Percentiles rank a stretch among this genome's conserved stretches.
Evolutionary conservation across 2,113 vertebrate genomes (phyloP).

Genomic region (Struthidea cinerea): DNA sequence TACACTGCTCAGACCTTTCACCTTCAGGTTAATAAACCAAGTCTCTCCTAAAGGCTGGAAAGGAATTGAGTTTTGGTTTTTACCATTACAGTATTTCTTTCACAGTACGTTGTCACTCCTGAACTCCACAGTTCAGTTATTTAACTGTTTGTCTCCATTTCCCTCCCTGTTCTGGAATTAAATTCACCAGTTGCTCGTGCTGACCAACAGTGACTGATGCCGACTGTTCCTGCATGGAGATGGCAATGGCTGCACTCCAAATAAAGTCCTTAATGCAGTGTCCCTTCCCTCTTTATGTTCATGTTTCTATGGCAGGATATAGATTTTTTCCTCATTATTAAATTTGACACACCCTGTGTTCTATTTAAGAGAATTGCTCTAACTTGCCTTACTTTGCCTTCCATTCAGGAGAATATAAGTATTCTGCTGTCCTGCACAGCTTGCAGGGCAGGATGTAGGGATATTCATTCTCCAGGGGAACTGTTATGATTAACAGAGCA

Average conservation of each 20-base stretch:
- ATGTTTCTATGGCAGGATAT: neutral
- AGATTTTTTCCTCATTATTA: neutral
- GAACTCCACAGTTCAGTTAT: neutral
- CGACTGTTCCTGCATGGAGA: rapidly evolving
- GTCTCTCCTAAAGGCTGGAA: neutral
- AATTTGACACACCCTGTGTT: neutral
- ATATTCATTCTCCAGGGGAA: neutral
- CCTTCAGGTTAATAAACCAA: neutral
- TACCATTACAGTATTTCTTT: neutral
- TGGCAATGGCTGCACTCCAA: neutral
- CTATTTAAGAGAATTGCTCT: neutral
- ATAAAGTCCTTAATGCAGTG: neutral
- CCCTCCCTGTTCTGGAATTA: neutral
- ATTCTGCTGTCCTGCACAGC: neutral
- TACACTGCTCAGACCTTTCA: neutral
- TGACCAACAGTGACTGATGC: rapidly evolving
- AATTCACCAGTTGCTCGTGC: neutral
- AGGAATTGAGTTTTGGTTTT: neutral
- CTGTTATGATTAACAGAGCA: neutral
- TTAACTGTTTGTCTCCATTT: neutral
- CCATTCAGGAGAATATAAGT: neutral
- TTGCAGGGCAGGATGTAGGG: neutral
- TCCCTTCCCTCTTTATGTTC: neutral
- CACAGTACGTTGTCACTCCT: neutral
- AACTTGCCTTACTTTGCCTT: neutral